phyloP scores from a whole-genome alignment of 2,113 vertebrate species.

The Halcyon senegalensis region DNA sequence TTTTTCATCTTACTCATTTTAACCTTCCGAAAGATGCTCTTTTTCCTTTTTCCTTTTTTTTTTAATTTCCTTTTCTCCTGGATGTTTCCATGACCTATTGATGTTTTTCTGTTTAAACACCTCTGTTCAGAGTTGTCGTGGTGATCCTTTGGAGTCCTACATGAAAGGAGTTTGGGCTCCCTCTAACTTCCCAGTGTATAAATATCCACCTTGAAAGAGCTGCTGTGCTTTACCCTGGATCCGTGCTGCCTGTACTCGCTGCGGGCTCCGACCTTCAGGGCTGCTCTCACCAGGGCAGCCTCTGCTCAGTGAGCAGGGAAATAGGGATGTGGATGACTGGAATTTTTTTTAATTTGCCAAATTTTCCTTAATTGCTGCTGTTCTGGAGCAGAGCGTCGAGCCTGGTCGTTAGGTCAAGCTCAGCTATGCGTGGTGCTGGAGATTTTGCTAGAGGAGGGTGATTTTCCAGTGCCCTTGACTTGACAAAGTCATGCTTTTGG shows the following conservation, averaged over 20 bases:
- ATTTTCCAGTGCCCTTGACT: not conserved
- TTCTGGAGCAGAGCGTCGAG: not conserved
- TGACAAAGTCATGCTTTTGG: not conserved
- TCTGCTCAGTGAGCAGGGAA: not conserved
- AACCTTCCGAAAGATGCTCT: not conserved
- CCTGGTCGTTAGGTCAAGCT: not conserved
- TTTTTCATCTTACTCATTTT: not conserved
- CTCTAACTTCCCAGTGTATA: not conserved
- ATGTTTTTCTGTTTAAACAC: not conserved
- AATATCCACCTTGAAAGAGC: not conserved
- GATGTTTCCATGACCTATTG: constrained; percentile 13
- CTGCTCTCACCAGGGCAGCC: not conserved
- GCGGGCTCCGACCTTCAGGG: not conserved
- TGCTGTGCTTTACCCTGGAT: not conserved
- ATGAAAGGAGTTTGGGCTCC: not conserved
- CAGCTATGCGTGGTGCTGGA: not conserved
- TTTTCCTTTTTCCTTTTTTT: not conserved
- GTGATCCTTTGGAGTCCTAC: not conserved
- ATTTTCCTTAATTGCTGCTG: not conserved
- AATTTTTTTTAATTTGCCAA: not conserved
- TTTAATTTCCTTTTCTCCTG: not conserved
- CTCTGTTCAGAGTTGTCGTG: not conserved
- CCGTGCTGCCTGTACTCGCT: not conserved
- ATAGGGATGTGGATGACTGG: not conserved
- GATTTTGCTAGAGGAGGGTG: not conserved